Conservation (phyloP, 1,140 invertebrate genomes). For the Watersipora subatra region DNA sequence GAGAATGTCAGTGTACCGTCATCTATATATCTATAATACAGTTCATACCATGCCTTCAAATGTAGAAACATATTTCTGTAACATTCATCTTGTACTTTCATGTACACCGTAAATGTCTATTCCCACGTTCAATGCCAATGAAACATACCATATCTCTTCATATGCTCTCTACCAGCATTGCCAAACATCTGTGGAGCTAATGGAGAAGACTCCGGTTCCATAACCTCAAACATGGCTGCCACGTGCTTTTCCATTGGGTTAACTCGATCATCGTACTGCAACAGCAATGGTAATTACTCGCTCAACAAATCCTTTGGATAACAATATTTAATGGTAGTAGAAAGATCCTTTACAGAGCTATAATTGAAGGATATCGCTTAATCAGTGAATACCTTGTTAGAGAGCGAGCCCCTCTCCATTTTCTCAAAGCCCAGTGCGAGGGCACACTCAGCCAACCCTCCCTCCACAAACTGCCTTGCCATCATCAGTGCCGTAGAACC, state of each 20-base stretch:
- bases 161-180: conserved; percentile 88
- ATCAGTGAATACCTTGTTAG: conserved; percentile 50
- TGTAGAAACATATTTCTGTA: no score
- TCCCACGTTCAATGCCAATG: no score
- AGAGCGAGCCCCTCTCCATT: conserved; percentile 83
- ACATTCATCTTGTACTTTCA: no score
- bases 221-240: conserved; percentile 64
- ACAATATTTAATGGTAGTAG: no score
- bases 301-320: no score
- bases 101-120: no score
- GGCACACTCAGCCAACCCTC: conserved; percentile 66
- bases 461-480: conserved; percentile 77
- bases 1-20: no score
- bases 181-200: conserved; percentile 91
- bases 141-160: conserved; percentile 71
- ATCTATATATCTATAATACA: no score
- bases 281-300: no score
- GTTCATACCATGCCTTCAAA: no score
- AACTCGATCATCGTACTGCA: conserved; percentile 68
- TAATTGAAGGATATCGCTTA: no score
- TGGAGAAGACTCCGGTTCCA: conserved; percentile 63
- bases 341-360: no score
- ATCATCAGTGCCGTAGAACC: conserved; percentile 80
- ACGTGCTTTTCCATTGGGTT: conserved; percentile 89
- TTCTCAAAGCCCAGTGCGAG: conserved; percentile 94